Evolutionary conservation across 2,113 vertebrate species (phyloP).

Genomic region (Catharus fuscescens): DNA sequence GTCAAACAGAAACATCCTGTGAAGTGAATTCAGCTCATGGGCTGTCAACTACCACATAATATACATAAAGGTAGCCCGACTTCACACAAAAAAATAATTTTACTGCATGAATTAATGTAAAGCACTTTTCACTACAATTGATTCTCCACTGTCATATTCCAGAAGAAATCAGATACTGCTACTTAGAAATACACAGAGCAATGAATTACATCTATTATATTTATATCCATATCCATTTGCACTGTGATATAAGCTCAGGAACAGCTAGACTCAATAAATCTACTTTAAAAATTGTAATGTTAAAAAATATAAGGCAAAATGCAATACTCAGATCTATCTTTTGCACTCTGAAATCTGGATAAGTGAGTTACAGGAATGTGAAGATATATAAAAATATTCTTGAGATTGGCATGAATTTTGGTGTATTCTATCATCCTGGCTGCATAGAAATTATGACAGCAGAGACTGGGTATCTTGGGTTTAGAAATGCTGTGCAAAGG

Average conservation of each 20-base stretch:
- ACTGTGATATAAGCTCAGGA: background rate
- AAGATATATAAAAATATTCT: background rate
- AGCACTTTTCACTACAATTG: background rate
- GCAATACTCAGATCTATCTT: background rate
- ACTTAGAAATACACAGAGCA: background rate
- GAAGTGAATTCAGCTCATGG: background rate
- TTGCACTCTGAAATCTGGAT: background rate
- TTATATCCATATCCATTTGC: background rate
- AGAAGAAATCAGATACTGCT: background rate
- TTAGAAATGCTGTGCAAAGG: background rate
- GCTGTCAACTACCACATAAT: background rate
- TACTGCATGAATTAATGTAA: background rate
- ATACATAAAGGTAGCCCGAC: background rate
- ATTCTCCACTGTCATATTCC: background rate
- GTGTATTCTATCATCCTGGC: background rate
- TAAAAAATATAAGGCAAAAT: background rate
- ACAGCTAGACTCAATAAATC: background rate
- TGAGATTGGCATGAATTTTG: background rate
- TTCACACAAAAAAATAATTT: background rate
- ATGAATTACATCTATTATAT: background rate
- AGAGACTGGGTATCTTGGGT: background rate
- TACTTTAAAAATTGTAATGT: background rate
- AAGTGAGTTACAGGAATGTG: background rate
- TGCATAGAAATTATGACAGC: background rate
- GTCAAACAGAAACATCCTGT: background rate